phyloP scores from a whole-genome alignment of 1,140 invertebrate species.

The Rhynchophorus ferrugineus region DNA sequence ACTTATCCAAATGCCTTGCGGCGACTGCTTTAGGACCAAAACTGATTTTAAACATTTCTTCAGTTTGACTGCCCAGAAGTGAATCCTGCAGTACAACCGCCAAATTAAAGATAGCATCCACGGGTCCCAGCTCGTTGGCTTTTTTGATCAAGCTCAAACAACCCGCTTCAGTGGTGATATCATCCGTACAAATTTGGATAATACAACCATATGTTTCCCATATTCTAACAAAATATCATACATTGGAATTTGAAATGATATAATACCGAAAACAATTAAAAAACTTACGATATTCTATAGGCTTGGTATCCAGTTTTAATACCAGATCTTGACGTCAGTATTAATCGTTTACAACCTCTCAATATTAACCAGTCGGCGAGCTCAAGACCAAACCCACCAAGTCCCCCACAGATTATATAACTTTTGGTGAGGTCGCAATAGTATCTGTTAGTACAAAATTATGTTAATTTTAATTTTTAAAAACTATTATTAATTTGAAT shows the following conservation, averaged over 20 bases:
- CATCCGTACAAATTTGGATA: slow-evolving; percentile 43
- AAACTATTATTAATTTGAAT: too few species aligned
- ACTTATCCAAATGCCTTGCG: slow-evolving; percentile 44
- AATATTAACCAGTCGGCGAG: slow-evolving; percentile 78
- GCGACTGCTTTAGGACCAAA: slow-evolving; percentile 46
- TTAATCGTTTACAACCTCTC: slow-evolving; percentile 67
- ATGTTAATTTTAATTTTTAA: too few species aligned
- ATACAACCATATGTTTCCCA: slow-evolving; percentile 46
- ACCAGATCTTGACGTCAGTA: slow-evolving; percentile 74
- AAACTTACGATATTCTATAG: slow-evolving; percentile 48
- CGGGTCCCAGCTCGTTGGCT: slow-evolving; percentile 50
- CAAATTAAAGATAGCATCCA: slow-evolving; percentile 9
- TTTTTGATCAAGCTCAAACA: slow-evolving; percentile 61
- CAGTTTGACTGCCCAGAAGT: slow-evolving; percentile 42
- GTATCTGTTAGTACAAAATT: slow-evolving; percentile 7
- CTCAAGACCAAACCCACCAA: slow-evolving; percentile 90
- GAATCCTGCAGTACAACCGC: slow-evolving; percentile 55
- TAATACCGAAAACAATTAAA: background rate
- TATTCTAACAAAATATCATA: slow-evolving; percentile 41
- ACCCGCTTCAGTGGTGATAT: slow-evolving; percentile 43
- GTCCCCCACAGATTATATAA: slow-evolving; percentile 62
- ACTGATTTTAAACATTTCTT: slow-evolving; percentile 42
- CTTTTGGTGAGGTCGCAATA: slow-evolving; percentile 42
- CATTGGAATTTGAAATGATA: too few species aligned
- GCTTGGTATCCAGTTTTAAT: slow-evolving; percentile 74